A percentile compares a stretch with the other conserved stretches of the same genome.
phyloP scores from a whole-genome alignment of 2,797 vertebrate genomes.

The Linurgus olivaceus region DNA sequence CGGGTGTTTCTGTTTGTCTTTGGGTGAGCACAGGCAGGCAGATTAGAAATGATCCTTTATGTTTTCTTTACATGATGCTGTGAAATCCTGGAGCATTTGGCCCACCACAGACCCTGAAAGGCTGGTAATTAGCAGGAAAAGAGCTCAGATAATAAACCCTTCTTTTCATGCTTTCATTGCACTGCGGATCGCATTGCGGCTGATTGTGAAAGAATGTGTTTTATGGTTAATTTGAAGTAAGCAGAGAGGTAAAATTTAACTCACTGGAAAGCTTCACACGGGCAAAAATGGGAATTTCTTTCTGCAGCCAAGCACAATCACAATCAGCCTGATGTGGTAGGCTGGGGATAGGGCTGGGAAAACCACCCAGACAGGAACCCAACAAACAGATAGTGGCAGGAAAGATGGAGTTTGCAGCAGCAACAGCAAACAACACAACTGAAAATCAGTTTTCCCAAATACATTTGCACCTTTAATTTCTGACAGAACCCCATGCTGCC shows the following conservation, averaged over 20 bases:
- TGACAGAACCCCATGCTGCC: not conserved
- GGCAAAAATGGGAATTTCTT: not conserved
- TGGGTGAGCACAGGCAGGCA: not conserved
- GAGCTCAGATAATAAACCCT: not conserved
- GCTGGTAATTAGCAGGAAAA: slow-evolving; percentile 40
- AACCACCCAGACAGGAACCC: not conserved
- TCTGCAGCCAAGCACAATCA: not conserved
- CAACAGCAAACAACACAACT: not conserved
- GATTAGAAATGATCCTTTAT: slow-evolving; percentile 1
- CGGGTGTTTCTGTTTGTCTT: not conserved
- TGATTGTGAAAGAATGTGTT: not conserved
- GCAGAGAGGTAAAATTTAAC: slow-evolving; percentile 49
- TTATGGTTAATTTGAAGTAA: slow-evolving; percentile 38
- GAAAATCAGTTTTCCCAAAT: not conserved
- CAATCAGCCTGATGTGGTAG: not conserved
- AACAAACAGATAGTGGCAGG: fast-evolving
- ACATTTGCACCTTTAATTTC: not conserved
- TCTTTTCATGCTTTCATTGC: not conserved
- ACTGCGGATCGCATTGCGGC: not conserved
- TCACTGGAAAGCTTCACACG: not conserved
- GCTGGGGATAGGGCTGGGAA: not conserved
- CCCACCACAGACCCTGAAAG: not conserved
- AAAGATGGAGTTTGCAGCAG: not conserved
- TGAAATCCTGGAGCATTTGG: not conserved
- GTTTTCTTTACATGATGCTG: not conserved